Base-by-base conservation (phyloP, 2,113 vertebrate genomes). In the Phycodurus eques region DNA sequence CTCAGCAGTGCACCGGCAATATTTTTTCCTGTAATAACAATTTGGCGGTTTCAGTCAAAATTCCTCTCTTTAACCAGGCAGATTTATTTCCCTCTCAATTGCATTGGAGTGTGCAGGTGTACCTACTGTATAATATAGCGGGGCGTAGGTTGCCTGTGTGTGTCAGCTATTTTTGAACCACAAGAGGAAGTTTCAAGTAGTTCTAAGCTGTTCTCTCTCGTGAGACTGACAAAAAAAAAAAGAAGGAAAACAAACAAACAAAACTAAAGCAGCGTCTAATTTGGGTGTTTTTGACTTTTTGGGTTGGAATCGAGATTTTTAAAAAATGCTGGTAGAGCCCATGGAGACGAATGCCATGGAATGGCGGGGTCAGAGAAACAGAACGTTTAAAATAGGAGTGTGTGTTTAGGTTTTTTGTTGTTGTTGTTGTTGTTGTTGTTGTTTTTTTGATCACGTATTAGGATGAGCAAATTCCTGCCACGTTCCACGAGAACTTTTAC, bases 201-300 rank as follows among this genome's bases (percentile, higher is more conserved):
- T 61, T 60, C 12, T 0, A 60, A 75, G 49, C 49, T 72, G 65
- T 44, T 42, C 65, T 64, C 63, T 80, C 62, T 73, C 71, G 75
- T 63, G 71, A 76, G 78, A 81, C 6, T 39, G 35, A 4, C 46
- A 51, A 19, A 51, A 19, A 47, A 15, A 47, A 46, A 27, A 27
- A 27, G 27, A 27, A 27, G 27, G 19, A 19, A 51, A 51, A 19
- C 20, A 19, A 47, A 47, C 11, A 17, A 6, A 51, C 17, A 78
- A 80, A 84, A 85, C 78, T 70, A 80, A 71, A 86, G 77, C 71
- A 74, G 70, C 67, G 75, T 77, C 73, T 74, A 73, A 74, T 60
- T 79, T 72, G 74, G 59, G 8, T 42, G 53, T 67, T 78, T 78
- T 57, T 43, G 68, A 54, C 11, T 10, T 46, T 68, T 65, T 75